Evolutionary conservation across 1,140 invertebrate species (phyloP).

Genomic region (Anthonomus grandis): DNA sequence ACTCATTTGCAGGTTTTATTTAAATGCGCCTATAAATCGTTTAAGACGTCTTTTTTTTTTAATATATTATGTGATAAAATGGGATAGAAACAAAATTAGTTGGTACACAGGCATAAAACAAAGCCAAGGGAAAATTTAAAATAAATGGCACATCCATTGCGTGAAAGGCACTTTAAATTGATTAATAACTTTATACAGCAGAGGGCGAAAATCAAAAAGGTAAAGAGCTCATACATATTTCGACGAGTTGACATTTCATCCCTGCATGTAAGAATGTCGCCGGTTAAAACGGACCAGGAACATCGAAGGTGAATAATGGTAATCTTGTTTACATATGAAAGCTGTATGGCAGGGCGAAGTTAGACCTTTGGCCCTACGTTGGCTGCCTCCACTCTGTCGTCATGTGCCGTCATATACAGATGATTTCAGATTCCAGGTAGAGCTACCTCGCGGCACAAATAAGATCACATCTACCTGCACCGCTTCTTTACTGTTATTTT

Average conservation of each 20-base stretch:
- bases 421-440: constrained; percentile 25
- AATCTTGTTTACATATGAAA: constrained; percentile 46
- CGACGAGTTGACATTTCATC: constrained; percentile 24
- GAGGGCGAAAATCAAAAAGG: constrained; percentile 10
- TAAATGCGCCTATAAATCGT: no score
- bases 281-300: constrained; percentile 3
- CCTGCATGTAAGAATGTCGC: constrained; percentile 18
- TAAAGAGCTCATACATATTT: constrained; percentile 23
- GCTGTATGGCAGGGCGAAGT: constrained; percentile 26
- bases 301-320: constrained; percentile 43
- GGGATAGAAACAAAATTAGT: no score
- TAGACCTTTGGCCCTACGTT: constrained; percentile 22
- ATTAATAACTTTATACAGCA: constrained; percentile 8
- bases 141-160: constrained; percentile 9
- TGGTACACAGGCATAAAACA: no score
- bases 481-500: constrained; percentile 20
- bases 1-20: no score
- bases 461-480: constrained; percentile 15
- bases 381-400: no score
- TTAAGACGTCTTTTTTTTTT: no score
- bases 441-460: constrained; percentile 22
- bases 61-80: no score
- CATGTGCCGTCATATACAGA: constrained; percentile 29
- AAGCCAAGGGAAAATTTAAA: not conserved
- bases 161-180: constrained; percentile 12